These are phyloP conservation scores for Elephas maximus DNA, from an alignment of 2,113 vertebrate genomes.

Conservation along the genomic window DNA sequence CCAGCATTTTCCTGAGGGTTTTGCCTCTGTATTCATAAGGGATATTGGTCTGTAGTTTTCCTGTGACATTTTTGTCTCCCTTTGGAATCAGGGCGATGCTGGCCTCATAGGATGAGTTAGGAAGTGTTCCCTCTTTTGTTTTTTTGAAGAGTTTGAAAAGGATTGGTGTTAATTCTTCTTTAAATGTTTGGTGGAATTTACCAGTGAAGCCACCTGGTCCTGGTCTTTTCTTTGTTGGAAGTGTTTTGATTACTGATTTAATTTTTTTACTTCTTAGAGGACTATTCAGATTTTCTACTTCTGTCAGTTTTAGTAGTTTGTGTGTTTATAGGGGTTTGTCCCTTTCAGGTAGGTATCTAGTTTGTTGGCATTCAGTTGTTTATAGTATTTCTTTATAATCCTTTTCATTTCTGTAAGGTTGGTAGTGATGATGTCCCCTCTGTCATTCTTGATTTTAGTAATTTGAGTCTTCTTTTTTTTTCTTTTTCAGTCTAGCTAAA, in stretches of 20 bases:
- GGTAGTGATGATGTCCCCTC: background rate
- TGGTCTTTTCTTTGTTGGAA: background rate
- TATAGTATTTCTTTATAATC: background rate
- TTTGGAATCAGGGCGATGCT: background rate
- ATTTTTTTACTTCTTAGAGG: background rate
- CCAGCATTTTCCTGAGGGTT: no score
- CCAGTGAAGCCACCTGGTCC: background rate
- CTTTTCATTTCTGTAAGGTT: background rate
- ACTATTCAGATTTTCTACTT: background rate
- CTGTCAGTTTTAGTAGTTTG: background rate
- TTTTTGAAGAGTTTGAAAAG: background rate
- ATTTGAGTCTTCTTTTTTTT: background rate
- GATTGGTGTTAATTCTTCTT: background rate
- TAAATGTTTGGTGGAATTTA: background rate
- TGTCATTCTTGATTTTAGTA: background rate
- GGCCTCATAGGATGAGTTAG: background rate
- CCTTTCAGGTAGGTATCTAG: background rate
- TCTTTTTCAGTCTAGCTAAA: background rate
- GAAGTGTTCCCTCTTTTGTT: background rate
- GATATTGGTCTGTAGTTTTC: background rate
- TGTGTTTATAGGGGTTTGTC: background rate
- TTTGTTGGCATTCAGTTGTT: background rate
- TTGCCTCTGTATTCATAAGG: background rate
- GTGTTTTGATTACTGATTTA: background rate
- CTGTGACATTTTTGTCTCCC: background rate